These are phyloP conservation scores for Salvelinus alpinus DNA, from an alignment of 2,113 vertebrate species.

Conservation along the genomic window DNA sequence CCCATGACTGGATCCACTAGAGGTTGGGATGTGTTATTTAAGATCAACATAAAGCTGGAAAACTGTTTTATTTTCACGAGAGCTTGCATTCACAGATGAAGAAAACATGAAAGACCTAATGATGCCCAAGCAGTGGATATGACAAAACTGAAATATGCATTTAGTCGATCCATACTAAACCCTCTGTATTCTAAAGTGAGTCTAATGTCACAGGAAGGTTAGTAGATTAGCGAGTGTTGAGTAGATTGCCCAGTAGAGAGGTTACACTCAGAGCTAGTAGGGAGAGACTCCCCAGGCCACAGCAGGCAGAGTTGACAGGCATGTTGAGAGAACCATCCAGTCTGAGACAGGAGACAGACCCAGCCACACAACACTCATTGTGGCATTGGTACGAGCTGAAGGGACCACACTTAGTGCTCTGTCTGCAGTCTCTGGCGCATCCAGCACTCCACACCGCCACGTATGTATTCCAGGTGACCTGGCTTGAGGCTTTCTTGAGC, in stretches of 20 bases:
- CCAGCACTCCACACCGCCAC: conserved; percentile 5
- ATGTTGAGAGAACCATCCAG: conserved; percentile 5
- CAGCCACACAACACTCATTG: conserved; percentile 14
- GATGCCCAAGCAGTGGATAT: too few species aligned
- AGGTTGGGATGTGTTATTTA: neutral
- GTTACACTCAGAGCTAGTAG: too few species aligned
- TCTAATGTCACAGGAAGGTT: too few species aligned
- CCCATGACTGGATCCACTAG: neutral
- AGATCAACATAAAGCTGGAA: neutral
- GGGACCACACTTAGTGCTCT: neutral
- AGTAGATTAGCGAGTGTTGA: too few species aligned
- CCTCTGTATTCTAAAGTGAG: too few species aligned
- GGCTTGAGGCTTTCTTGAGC: neutral
- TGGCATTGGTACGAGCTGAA: neutral
- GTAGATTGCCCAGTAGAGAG: neutral
- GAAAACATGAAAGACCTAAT: too few species aligned
- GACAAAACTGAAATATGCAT: too few species aligned
- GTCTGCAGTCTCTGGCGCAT: neutral
- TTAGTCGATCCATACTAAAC: too few species aligned
- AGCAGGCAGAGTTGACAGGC: neutral
- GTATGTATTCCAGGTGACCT: neutral
- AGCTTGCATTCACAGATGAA: too few species aligned
- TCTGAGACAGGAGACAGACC: neutral
- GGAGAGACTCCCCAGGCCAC: too few species aligned
- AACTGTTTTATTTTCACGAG: neutral